A percentile compares a stretch with the other conserved stretches of the same genome.
phyloP scores from a whole-genome alignment of 1,140 invertebrate species.

The Drosophila malerkotliana region DNA sequence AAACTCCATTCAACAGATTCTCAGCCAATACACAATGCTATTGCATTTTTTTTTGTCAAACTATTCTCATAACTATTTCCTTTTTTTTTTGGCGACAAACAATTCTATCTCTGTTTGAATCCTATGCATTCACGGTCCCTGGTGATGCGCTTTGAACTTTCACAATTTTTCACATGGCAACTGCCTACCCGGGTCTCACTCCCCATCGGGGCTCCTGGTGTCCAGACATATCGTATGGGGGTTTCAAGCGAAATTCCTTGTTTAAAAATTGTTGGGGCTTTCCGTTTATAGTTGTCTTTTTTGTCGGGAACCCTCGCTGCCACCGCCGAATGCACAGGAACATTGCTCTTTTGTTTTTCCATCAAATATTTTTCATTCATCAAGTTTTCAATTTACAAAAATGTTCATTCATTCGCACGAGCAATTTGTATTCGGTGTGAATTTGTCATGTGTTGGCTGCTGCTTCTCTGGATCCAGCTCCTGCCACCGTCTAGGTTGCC shows the following conservation, averaged over 20 bases:
- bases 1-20: conserved; percentile 43
- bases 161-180: conserved; percentile 43
- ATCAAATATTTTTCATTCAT: conserved; percentile 83
- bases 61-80: conserved; percentile 32
- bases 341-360: conserved; percentile 79
- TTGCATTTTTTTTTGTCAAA: conserved; percentile 20
- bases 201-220: conserved; percentile 8
- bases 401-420: conserved; percentile 82
- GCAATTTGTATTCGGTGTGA: conserved; percentile 82
- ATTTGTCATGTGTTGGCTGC: conserved; percentile 74
- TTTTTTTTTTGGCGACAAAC: conserved; percentile 47
- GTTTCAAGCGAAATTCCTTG: conserved; percentile 31
- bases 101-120: conserved; percentile 26
- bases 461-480: conserved; percentile 8
- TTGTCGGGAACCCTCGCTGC: conserved; percentile 3
- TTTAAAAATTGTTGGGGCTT: conserved; percentile 32
- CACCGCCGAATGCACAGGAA: conserved; percentile 17
- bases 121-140: conserved; percentile 13
- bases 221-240: conserved; percentile 10
- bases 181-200: conserved; percentile 15
- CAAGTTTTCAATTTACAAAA: conserved; percentile 82
- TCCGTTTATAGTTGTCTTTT: neutral
- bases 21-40: conserved; percentile 19
- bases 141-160: conserved; percentile 51
- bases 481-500: conserved; percentile 9